Conservation (phyloP, 2,113 vertebrate genomes). For the Xiphorhynchus elegans region DNA sequence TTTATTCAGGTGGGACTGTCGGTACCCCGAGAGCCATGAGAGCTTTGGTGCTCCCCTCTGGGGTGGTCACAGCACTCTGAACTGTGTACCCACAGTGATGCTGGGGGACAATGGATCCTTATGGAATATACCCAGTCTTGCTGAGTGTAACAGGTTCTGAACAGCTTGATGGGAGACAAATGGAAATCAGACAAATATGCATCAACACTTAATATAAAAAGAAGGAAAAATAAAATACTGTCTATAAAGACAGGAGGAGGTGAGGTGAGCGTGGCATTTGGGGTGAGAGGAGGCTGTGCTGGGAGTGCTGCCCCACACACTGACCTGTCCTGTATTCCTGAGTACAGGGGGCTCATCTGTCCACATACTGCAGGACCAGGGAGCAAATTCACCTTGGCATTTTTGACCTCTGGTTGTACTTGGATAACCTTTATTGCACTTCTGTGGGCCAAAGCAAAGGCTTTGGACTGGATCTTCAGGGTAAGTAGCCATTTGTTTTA, state of each 20-base stretch:
- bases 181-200: background rate
- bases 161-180: background rate
- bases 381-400: background rate
- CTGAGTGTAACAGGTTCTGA: background rate
- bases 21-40: background rate
- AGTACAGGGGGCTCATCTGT: background rate
- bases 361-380: rapidly evolving
- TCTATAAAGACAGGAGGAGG: background rate
- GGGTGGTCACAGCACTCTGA: background rate
- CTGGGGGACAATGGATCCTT: rapidly evolving
- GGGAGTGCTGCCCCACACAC: rapidly evolving
- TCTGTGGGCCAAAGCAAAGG: background rate
- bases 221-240: no score
- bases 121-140: background rate
- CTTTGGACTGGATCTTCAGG: background rate
- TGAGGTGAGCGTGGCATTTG: rapidly evolving
- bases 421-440: background rate
- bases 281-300: background rate
- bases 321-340: rapidly evolving
- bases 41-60: background rate
- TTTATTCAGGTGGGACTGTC: background rate
- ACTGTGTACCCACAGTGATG: background rate
- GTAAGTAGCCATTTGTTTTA: background rate
- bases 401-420: background rate
- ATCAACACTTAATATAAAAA: background rate